A percentile compares a stretch with the other conserved stretches of the same genome.
Evolutionary conservation across 2,113 vertebrate species (phyloP).

Genomic region (Struthidea cinerea): DNA sequence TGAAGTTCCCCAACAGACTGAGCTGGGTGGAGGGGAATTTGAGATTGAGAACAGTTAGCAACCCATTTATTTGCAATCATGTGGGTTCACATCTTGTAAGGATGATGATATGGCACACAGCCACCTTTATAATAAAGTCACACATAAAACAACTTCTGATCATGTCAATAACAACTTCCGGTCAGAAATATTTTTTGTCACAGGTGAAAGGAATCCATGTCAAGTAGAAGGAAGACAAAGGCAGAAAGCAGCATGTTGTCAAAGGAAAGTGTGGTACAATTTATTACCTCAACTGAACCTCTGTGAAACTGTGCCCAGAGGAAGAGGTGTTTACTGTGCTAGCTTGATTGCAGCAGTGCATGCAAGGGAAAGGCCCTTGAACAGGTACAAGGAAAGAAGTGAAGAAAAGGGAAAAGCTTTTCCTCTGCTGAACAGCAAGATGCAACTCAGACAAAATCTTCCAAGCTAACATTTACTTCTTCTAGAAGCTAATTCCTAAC

Average conservation of each 20-base stretch:
- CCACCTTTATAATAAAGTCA: not conserved
- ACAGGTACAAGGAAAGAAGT: not conserved
- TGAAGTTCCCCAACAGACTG: not conserved
- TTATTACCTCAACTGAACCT: not conserved
- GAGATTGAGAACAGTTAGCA: not conserved
- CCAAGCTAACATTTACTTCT: not conserved
- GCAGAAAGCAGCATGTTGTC: not conserved
- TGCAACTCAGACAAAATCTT: not conserved
- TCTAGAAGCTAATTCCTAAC: not conserved
- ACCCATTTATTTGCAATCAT: not conserved
- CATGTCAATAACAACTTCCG: not conserved
- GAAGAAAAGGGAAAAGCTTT: not conserved
- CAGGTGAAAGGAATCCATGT: not conserved
- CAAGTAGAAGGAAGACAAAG: not conserved
- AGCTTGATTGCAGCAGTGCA: not conserved
- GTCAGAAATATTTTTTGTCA: not conserved
- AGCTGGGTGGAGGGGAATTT: not conserved
- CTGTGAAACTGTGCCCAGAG: not conserved
- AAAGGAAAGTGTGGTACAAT: not conserved
- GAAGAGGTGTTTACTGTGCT: not conserved
- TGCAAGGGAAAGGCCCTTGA: not conserved
- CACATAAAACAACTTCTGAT: not conserved
- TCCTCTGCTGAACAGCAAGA: not conserved
- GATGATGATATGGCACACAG: not conserved
- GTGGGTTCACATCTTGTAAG: not conserved